Base-by-base conservation (phyloP, 2,113 vertebrate genomes). In the Bujurquina vittata region DNA sequence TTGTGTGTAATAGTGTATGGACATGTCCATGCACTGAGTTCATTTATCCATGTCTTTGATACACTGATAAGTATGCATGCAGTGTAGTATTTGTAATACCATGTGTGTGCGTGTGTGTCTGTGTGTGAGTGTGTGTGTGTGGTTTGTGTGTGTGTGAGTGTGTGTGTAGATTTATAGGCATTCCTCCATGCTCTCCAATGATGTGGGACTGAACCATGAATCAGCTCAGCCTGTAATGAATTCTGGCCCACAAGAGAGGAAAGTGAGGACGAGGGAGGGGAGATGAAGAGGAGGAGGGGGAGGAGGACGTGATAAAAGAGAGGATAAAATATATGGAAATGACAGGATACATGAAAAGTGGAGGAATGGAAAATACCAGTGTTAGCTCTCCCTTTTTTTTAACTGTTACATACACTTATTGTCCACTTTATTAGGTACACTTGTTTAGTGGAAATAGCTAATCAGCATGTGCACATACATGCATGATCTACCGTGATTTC, bases 191-290 rank as follows among this genome's bases (percentile, higher is more conserved):
- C 85, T 76, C 74, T 75, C 85, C 91, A 63, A 55, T 74, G 90
- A 90, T 89, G 90, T 88, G 89, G 87, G 90, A 91, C 93, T 59
- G 81, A 80, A 84, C 79, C 89, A 90, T 94, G 91, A 93, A 94
- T 93, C 93, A 94, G 83, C 86, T 81, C 87, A n/a, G 75, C 83
- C 87, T 75, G 83, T 90, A 90, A 94, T 93, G 92, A 93, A 93
- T 92, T 86, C 89, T 85, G 85, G 90, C 83, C 90, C 82, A 83
- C 81, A 87, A 78, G 79, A 81, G 84, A 79, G 60, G 83, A 73
- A 26, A 77, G 75, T 77, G 72, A 56, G 61, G 22, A 67, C 54
- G n/a, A 20, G 43, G 11, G 77, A n/a, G 17, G 23, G 33, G n/a
- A 29, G 57, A 37, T 20, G 56, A 46, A 0, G 62, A 65, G 23